Percentiles rank a stretch among this genome's conserved stretches.
These are phyloP conservation scores for Ancistrus triradiatus DNA, from an alignment of 2,113 vertebrate genomes.

Conservation along the genomic window DNA sequence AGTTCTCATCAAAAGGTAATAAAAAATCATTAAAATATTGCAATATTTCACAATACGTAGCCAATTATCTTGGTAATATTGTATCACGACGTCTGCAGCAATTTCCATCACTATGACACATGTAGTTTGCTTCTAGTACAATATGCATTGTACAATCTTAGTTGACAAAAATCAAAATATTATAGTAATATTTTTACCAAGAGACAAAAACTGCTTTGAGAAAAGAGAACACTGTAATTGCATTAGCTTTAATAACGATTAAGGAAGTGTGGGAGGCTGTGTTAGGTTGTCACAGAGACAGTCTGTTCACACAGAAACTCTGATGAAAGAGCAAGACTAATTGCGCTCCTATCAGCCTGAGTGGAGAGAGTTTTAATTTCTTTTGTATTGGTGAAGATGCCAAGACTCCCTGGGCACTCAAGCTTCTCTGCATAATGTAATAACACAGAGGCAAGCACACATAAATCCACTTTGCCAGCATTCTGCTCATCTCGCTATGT, in stretches of 20 bases:
- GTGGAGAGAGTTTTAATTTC: conserved; percentile 37
- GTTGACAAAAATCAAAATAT: no score
- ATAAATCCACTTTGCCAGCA: conserved; percentile 1
- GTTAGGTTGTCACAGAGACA: conserved; percentile 12
- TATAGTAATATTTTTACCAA: conserved; percentile 15
- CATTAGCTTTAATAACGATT: conserved; percentile 36
- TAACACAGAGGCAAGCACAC: conserved; percentile 17
- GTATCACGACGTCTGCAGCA: no score
- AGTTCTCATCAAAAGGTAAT: no score
- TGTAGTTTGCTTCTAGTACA: no score
- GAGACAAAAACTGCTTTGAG: conserved; percentile 6
- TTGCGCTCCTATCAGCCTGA: conserved; percentile 27
- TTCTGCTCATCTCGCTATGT: background rate
- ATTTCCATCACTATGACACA: no score
- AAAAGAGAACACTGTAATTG: conserved; percentile 19
- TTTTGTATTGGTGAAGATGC: conserved; percentile 32
- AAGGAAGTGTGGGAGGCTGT: conserved; percentile 17
- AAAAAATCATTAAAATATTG: no score
- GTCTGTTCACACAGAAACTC: conserved; percentile 30
- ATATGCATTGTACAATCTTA: no score
- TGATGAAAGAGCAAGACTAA: conserved; percentile 38
- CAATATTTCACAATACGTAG: no score
- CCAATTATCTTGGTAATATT: no score
- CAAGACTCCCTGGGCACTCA: conserved; percentile 22
- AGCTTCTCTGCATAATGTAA: conserved; percentile 20